Evolutionary conservation across 2,888 invertebrate genomes (phyloP), one percentile per base, ranked within the genome.

Genomic region (Drosophila incognita): DNA sequence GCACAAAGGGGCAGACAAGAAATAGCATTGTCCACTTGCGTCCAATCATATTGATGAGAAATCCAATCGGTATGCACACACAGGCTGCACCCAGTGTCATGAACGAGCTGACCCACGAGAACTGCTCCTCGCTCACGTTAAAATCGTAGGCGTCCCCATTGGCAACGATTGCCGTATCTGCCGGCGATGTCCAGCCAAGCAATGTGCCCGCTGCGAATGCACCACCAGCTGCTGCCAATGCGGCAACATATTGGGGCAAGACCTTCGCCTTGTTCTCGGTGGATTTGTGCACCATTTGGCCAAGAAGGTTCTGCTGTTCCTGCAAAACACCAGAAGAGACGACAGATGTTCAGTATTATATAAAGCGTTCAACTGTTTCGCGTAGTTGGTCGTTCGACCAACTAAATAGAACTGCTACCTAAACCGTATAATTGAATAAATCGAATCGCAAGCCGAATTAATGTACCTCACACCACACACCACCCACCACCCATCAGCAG

Each of bases 101-200:
- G 42, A 96, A 92, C 0, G 97, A 95, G 0, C 96, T 94, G 38
- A 97, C 94, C 97, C 96, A 97, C 54, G 96, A 95, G 56, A 95
- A 95, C 61, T 95, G 93, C 0, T 93, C 86, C 0, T 85, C 52
- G 11, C 92, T 92, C 0, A 97, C 93, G 0, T 80, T 2, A 79
- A 97, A 95, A 29, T 94, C 92, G 87, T 92, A 91, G 0, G 82
- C 21, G 76, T 95, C 94, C 29, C 93, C 91, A 78, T 65, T 33
- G 0, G 40, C 31, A 18, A 81, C 64, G n/a, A 90, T 60, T 8
- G 53, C 60, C 1, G 58, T 92, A 69, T 90, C 88, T n/a, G 96
- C 96, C 10, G 96, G 96, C 0, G 96, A 95, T 2, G 97, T 95
- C 97, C 97, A 97, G 46, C 96, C 97, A 10, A 97, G 93, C 61